Conservation (phyloP, 1,140 invertebrate species). For the Mylabris phalerata region DNA sequence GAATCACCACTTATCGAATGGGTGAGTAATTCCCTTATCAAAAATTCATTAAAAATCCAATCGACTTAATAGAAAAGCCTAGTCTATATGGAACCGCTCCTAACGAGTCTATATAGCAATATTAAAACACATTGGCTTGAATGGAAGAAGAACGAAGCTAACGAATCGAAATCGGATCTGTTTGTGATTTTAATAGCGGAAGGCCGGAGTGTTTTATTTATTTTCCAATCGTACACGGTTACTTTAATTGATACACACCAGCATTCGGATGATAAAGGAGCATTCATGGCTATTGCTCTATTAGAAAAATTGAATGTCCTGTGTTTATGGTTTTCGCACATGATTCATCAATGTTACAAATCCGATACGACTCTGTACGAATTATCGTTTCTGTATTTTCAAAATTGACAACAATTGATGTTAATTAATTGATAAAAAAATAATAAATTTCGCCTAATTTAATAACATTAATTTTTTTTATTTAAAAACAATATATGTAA, state of each 20-base stretch:
- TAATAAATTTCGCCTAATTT: neutral
- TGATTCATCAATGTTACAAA: constrained; percentile 30
- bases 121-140: constrained; percentile 28
- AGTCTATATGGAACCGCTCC: constrained; percentile 32
- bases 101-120: constrained; percentile 28
- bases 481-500: constrained; percentile 15
- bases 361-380: constrained; percentile 35
- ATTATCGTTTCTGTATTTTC: constrained; percentile 39
- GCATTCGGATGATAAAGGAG: constrained; percentile 34
- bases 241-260: constrained; percentile 38
- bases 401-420: constrained; percentile 2
- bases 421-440: neutral
- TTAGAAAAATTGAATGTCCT: constrained; percentile 25
- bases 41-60: neutral
- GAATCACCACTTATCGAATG: constrained; percentile 32
- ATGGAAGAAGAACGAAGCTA: constrained; percentile 24
- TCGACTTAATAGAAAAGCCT: constrained; percentile 31
- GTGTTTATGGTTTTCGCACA: constrained; percentile 33
- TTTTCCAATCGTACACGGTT: constrained; percentile 30
- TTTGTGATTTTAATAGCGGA: constrained; percentile 37
- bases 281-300: constrained; percentile 30
- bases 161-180: constrained; percentile 26
- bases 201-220: constrained; percentile 35
- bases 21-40: constrained; percentile 20
- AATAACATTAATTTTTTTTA: neutral